Conservation (phyloP, 2,888 invertebrate species). For the Mythimna vitellina region DNA sequence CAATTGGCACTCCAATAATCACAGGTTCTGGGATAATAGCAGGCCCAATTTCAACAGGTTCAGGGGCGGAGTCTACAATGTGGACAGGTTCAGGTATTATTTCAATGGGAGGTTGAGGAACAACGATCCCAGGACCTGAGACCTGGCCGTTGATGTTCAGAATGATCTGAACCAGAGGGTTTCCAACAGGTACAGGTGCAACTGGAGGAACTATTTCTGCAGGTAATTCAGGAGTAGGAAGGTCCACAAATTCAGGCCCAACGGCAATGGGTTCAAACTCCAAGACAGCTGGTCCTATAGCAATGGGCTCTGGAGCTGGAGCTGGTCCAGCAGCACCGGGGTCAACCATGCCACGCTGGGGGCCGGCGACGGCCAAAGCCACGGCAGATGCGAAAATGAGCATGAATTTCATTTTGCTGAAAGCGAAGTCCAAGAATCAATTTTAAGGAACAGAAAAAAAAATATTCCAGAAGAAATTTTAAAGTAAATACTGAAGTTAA, state of each 20-base stretch:
- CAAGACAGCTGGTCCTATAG: constrained; percentile 15
- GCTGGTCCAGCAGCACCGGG: constrained; percentile 55
- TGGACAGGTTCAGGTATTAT: constrained; percentile 43
- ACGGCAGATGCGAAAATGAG: constrained; percentile 70
- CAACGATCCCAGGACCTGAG: constrained; percentile 52
- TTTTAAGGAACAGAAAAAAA: no score
- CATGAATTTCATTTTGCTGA: constrained; percentile 71
- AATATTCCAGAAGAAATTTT: no score
- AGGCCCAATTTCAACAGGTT: constrained; percentile 47
- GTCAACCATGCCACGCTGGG: constrained; percentile 59
- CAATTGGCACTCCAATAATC: constrained; percentile 36
- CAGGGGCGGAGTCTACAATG: constrained; percentile 44
- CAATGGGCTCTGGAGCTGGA: constrained; percentile 24
- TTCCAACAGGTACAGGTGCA: constrained; percentile 11
- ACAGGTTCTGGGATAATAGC: constrained; percentile 26
- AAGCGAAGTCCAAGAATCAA: background rate
- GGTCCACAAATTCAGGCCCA: constrained; percentile 48
- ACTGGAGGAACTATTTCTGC: constrained; percentile 21
- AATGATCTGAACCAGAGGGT: constrained; percentile 71
- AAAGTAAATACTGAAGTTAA: no score
- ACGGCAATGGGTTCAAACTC: constrained; percentile 28
- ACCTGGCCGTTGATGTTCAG: constrained; percentile 67
- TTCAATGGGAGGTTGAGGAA: constrained; percentile 27
- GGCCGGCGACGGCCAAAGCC: constrained; percentile 70
- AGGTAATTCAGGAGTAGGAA: constrained; percentile 31